Percentiles rank a stretch among this genome's conserved stretches.
phyloP scores from a whole-genome alignment of 2,797 vertebrate genomes.

The Amniataba percoides region DNA sequence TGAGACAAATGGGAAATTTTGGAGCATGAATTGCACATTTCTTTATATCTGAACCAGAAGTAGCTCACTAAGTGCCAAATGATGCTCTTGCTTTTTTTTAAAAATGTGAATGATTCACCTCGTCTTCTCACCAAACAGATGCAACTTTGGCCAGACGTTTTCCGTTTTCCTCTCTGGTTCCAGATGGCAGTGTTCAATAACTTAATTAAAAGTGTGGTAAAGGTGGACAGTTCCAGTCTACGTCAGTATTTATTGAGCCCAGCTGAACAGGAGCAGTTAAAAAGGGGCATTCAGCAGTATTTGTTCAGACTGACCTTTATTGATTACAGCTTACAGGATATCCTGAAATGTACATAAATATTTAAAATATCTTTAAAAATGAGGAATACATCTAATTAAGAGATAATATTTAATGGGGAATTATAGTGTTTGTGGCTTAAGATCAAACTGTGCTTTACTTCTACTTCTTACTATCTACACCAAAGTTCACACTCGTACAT shows the following conservation, averaged over 20 bases:
- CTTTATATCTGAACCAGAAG: not conserved
- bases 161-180: not conserved
- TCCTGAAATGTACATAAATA: no score
- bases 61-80: not conserved
- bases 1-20: constrained; percentile 1
- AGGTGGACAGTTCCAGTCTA: not conserved
- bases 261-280: not conserved
- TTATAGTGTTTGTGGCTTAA: not conserved
- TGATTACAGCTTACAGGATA: no score
- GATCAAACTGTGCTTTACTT: constrained; percentile 6
- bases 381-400: not conserved
- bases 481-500: not conserved
- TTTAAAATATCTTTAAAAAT: no score
- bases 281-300: not conserved
- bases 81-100: not conserved
- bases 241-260: not conserved
- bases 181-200: not conserved
- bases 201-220: not conserved
- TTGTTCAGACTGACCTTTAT: not conserved
- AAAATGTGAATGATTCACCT: constrained; percentile 4
- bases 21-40: not conserved
- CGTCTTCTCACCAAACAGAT: not conserved
- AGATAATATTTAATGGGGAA: not conserved
- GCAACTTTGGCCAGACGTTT: not conserved
- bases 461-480: not conserved